Base-by-base conservation (phyloP, 2,797 vertebrate genomes). In the Dendrocincla tyrannina region DNA sequence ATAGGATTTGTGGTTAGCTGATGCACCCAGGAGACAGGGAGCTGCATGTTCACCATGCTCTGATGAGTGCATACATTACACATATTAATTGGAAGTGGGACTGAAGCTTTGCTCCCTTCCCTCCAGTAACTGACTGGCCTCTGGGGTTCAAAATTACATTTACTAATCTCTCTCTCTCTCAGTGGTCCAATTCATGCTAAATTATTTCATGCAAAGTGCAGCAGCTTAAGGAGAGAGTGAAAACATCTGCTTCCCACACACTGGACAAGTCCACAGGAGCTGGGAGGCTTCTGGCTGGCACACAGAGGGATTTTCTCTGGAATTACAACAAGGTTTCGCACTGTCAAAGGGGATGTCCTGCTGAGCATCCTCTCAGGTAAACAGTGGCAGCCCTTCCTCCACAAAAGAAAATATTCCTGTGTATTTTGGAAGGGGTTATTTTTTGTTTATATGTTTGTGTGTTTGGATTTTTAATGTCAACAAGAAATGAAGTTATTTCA, bases 111-210 rank as follows among this genome's bases (percentile, higher is more conserved):
- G 32, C 28, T 96, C 86, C 77, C 74, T 94, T 76, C 74, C 52
- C 81, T 82, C 44, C 75, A 80, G 70, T 82, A 89, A 76, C 67
- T 52, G 46, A 46, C 93, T 32, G 68, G 55, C 80, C 93, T 93
- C 83, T 90, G 44, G 85, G 84, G 78, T 60, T 88, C 94, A 91
- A 87, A 94, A 92, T 92, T 86, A 74, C 85, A 79, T 94, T 92
- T 85, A 79, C 84, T 84, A 68, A 93, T 93, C 62, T 95, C 32
- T 77, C 66, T 77, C 30, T 76, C 73, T 91, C 92, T 91, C 92
- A 47, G 35, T 76, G 84, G 94, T 85, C 89, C 78, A 89, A 77
- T 96, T 93, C 91, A 52, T 25, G 18, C 59, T 70, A 78, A 95
- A 88, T 85, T 92, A 89, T 85, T 74, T 85, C 78, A 77, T 52